Evolutionary conservation across 2,113 vertebrate species (phyloP).

Genomic region (Gymnorhina tibicen): DNA sequence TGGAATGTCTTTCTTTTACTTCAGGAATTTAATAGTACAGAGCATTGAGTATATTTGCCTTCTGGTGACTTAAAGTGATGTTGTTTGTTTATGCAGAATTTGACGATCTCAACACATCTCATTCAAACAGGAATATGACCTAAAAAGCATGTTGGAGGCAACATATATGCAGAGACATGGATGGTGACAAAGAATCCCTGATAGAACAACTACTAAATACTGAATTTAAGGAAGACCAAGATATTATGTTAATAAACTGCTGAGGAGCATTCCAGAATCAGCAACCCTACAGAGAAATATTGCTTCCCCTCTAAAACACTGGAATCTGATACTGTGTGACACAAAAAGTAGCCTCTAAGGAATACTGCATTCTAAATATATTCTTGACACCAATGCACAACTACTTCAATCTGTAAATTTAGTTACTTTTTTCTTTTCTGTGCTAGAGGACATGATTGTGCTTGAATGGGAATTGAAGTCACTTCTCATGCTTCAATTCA

Average conservation of each 20-base stretch:
- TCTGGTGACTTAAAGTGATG: not conserved
- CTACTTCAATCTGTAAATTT: conserved; percentile 14
- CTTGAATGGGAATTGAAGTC: conserved; percentile 14
- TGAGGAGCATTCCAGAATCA: not conserved
- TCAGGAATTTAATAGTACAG: not conserved
- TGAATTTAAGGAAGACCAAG: not conserved
- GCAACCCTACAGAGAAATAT: not conserved
- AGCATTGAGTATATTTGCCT: not conserved
- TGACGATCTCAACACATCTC: not conserved
- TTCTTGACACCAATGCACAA: conserved; percentile 8
- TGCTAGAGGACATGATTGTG: conserved; percentile 10
- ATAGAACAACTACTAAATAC: not conserved
- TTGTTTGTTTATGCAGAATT: not conserved
- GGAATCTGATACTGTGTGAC: not conserved
- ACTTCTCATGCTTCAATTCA: not conserved
- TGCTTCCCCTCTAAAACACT: not conserved
- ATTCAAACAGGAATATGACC: not conserved
- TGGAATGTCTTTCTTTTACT: not conserved
- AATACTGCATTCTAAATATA: conserved; percentile 18
- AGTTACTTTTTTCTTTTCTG: not conserved
- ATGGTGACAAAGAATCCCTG: not conserved
- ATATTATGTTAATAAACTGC: not conserved
- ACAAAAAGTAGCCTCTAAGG: conserved; percentile 16
- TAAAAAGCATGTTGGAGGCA: not conserved
- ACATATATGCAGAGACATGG: not conserved